Conservation (phyloP, 2,888 invertebrate genomes). For the Girardia tigrina region DNA sequence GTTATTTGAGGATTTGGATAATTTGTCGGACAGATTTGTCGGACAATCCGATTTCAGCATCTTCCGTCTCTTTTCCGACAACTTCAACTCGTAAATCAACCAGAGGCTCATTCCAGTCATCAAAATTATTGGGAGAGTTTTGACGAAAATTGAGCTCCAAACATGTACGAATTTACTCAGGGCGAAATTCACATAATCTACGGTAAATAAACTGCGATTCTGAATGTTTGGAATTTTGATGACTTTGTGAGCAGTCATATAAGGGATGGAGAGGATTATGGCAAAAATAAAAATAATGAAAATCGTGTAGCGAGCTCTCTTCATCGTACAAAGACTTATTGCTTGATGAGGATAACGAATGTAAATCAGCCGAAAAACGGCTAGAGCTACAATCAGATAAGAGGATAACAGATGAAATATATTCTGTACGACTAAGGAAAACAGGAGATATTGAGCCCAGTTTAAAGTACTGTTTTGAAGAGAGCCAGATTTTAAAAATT, state of each 20-base stretch:
- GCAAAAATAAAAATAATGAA: constrained; percentile 5
- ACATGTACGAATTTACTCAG: constrained; percentile 26
- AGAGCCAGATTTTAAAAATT: constrained; percentile 28
- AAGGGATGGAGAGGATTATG: constrained; percentile 28
- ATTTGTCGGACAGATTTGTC: not conserved
- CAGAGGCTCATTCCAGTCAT: constrained; percentile 31
- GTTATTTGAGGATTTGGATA: not conserved
- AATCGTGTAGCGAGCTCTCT: constrained; percentile 18
- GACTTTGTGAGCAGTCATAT: constrained; percentile 27
- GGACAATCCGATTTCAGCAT: constrained; percentile 25
- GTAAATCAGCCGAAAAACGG: constrained; percentile 41
- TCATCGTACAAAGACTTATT: constrained; percentile 45
- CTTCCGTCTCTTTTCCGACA: constrained; percentile 27
- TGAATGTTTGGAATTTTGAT: too few relatives aligned
- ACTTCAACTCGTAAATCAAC: constrained; percentile 21
- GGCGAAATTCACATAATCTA: not conserved
- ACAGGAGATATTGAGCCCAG: constrained; percentile 26
- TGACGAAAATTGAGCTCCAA: constrained; percentile 31
- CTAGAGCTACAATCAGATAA: constrained; percentile 31
- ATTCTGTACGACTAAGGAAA: constrained; percentile 17
- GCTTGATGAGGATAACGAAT: constrained; percentile 57
- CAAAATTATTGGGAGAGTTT: constrained; percentile 29
- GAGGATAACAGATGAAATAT: constrained; percentile 31
- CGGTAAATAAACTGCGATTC: not conserved
- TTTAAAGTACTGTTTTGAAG: not conserved